phyloP scores from a whole-genome alignment of 2,888 invertebrate genomes.

The Stenurella melanura region DNA sequence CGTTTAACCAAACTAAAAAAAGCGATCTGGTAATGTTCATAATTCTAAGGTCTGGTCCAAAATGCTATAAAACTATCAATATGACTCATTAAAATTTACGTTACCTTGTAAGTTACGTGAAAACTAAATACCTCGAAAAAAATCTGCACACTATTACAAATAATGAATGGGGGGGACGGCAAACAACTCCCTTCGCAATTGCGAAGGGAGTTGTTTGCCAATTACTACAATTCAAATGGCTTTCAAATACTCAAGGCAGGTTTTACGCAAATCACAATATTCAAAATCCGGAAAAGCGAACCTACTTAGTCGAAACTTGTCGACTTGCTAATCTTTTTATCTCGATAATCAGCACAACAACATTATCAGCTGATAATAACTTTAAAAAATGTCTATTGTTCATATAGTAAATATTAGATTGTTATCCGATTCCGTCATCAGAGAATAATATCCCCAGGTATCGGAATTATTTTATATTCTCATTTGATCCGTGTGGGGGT shows the following conservation, averaged over 20 bases:
- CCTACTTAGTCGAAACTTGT: background rate
- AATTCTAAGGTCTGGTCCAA: too few species aligned
- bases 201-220: too few species aligned
- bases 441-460: background rate
- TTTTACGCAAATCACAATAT: background rate
- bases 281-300: background rate
- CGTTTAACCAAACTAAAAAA: too few species aligned
- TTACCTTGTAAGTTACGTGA: background rate
- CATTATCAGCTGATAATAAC: conserved; percentile 8
- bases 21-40: too few species aligned
- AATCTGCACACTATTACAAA: too few species aligned
- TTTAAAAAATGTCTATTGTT: conserved; percentile 16
- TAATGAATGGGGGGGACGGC: too few species aligned
- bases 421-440: background rate
- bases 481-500: background rate
- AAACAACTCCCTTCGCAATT: too few species aligned
- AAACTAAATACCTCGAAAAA: too few species aligned
- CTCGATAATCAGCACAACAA: conserved; percentile 18
- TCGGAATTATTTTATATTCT: background rate
- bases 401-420: conserved; percentile 24
- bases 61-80: too few species aligned
- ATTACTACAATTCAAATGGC: background rate
- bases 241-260: background rate
- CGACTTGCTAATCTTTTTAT: conserved; percentile 16
- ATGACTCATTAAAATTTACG: background rate